Evolutionary conservation across 2,113 vertebrate species (phyloP), one percentile per base, ranked within the genome.

Genomic region (Peromyscus californicus): DNA sequence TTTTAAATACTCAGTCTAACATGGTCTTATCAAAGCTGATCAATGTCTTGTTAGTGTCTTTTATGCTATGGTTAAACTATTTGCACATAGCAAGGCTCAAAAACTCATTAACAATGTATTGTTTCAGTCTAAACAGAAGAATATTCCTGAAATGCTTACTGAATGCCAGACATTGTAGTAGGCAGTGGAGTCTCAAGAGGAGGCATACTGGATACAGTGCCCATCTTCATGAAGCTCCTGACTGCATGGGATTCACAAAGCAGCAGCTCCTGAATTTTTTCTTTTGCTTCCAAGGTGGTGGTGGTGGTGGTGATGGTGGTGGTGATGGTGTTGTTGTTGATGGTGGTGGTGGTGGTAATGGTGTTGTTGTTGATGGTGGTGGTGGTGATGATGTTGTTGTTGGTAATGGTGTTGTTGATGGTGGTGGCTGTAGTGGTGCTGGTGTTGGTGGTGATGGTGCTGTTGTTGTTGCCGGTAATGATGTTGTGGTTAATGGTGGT

Each of bases 131-230:
- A 57, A 78, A 57, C n/a, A 16, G 45, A 54, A 3, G 10, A 29
- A 21, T 29, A 39, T 39, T 79, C 36, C 7, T 11, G 16, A 48
- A 5, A 19, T 0, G n/a, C 3, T n/a, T 39, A 24, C 21, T 69
- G 13, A 0, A 3, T 33, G 74, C 24, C n/a, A 17, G 33, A 59
- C 16, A 33, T 29, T 29, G 21, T 2, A 19, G 5, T 8, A 24
- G 17, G 36, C n/a, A 1, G 0, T 36, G 31, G 31, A 33, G 42
- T 67, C 21, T 17, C 0, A 17, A 59, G 7, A 4, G 31, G 54
- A 93, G 36, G 48, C 17, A 24, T 39, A 4, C 48, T 2, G 5
- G n/a, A 22, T 3, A 7, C 0, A 11, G 54, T 3, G 0, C 24
- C 24, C 11, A 54, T 2, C 7, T 19, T 90, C 31, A n/a, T 0